These are phyloP conservation scores for Orbicella faveolata DNA, from an alignment of 64 coral and sea anemone species.

Conservation along the genomic window DNA sequence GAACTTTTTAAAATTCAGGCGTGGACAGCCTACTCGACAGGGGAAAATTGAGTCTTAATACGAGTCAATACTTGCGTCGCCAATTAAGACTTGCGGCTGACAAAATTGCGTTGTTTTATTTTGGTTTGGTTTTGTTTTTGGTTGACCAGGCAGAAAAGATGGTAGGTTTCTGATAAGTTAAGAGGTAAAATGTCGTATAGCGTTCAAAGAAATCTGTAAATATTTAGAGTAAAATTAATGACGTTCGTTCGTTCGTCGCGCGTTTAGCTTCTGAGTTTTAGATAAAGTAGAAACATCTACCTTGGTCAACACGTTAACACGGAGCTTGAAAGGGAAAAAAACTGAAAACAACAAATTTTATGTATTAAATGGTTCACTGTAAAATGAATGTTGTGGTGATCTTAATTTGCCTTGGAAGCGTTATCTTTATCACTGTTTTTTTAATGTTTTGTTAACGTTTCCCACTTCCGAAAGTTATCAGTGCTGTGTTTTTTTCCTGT, in stretches of 20 bases:
- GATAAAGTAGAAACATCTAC: not conserved
- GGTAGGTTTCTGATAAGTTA: slow-evolving; percentile 17
- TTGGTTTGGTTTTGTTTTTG: not conserved
- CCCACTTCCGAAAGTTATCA: too few species aligned
- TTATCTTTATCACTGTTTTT: too few species aligned
- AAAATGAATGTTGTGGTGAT: not conserved
- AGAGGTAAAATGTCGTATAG: not conserved
- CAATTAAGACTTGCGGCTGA: not conserved
- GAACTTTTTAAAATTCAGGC: slow-evolving; percentile 3
- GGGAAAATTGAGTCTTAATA: not conserved
- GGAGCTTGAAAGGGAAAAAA: not conserved
- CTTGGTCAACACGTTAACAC: not conserved
- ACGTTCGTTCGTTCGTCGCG: not conserved
- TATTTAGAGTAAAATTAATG: slow-evolving; percentile 7
- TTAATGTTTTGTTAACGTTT: too few species aligned
- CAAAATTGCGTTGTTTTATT: not conserved
- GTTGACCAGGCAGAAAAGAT: not conserved
- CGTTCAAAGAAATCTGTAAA: slow-evolving; percentile 21
- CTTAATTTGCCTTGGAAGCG: too few species aligned
- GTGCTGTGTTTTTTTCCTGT: too few species aligned
- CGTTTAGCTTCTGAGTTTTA: not conserved
- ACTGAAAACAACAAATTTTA: not conserved
- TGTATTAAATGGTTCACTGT: slow-evolving; percentile 42
- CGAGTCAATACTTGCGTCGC: not conserved
- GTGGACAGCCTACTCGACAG: not conserved